These are phyloP conservation scores for Sinella curviseta DNA, from an alignment of 1,140 invertebrate species.

Conservation along the genomic window DNA sequence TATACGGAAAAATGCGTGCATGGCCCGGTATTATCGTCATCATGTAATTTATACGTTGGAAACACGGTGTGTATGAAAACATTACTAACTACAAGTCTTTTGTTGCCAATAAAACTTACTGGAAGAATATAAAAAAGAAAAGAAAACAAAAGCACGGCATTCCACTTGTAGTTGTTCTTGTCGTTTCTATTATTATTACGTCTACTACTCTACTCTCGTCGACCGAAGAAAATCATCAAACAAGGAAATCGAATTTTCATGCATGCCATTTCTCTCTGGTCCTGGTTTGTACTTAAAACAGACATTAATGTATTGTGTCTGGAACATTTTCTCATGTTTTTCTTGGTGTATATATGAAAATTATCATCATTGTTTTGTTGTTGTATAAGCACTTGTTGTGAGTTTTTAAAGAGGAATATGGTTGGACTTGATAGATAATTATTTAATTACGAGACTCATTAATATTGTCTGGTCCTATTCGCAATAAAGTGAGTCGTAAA, in stretches of 20 bases:
- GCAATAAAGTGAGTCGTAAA: slow-evolving; percentile 24
- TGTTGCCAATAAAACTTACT: slow-evolving; percentile 18
- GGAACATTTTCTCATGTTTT: no score
- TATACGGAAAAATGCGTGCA: no score
- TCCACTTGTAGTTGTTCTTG: neutral
- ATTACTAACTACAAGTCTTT: slow-evolving; percentile 19
- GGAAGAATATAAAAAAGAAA: slow-evolving; percentile 3
- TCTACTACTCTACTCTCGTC: no score
- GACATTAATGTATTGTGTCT: no score
- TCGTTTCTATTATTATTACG: neutral
- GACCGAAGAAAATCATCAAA: no score
- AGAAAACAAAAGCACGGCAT: no score
- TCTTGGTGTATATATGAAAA: no score
- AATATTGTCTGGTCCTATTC: slow-evolving; percentile 21
- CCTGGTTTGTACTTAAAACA: neutral
- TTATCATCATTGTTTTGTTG: no score
- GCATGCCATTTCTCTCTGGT: neutral
- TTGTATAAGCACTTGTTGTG: no score
- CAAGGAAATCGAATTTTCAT: neutral
- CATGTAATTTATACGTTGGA: slow-evolving; percentile 8
- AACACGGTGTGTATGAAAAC: neutral
- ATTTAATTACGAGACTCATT: slow-evolving; percentile 25
- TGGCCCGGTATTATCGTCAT: no score
- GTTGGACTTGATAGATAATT: slow-evolving; percentile 16
- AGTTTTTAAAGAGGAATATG: neutral